Percentiles rank a stretch among this genome's conserved stretches.
These are phyloP conservation scores for Leiothrix lutea DNA, from an alignment of 2,113 vertebrate genomes.

Conservation along the genomic window DNA sequence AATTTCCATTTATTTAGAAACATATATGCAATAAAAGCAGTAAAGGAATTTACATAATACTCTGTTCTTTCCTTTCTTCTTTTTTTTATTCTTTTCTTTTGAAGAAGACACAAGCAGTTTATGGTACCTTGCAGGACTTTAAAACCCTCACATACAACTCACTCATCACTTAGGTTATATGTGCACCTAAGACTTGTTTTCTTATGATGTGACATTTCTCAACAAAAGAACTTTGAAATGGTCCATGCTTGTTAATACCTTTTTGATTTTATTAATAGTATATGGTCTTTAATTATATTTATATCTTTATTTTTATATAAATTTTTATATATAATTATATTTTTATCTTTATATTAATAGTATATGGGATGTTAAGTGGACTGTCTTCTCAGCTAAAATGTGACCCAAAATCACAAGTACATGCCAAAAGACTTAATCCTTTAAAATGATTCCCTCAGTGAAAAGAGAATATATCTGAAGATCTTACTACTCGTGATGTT, in stretches of 20 bases:
- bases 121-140: neutral
- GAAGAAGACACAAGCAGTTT: neutral
- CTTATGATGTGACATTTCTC: neutral
- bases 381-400: neutral
- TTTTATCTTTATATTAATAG: too few relatives aligned
- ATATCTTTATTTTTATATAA: too few relatives aligned
- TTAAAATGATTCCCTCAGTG: neutral
- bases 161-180: neutral
- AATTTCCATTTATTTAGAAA: constrained; percentile 23
- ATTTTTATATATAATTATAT: too few relatives aligned
- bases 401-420: neutral
- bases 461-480: neutral
- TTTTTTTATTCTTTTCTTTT: neutral
- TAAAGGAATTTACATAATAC: neutral
- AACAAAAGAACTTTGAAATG: neutral
- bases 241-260: neutral
- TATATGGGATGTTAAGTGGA: neutral
- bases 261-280: neutral
- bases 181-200: neutral
- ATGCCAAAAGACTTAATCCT: neutral
- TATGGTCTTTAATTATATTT: too few relatives aligned
- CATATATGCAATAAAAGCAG: neutral
- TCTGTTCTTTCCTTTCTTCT: neutral
- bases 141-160: neutral
- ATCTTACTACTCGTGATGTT: neutral